Evolutionary conservation across 2,797 vertebrate species (phyloP), one percentile per base, ranked within the genome.

Genomic region (Toxotes lorentzi): DNA sequence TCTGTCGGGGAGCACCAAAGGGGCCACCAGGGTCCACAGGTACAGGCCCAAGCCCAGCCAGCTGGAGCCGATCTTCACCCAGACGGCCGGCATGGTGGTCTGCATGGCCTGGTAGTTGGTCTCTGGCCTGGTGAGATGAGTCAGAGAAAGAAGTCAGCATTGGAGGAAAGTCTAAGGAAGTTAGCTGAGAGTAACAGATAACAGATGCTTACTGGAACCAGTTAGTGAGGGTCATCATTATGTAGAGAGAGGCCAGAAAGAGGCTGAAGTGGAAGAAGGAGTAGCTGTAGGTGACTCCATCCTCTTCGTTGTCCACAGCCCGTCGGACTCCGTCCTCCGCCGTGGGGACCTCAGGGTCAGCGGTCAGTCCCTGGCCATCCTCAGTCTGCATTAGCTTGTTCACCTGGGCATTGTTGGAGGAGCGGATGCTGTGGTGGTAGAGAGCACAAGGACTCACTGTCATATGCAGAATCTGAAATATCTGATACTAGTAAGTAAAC

Each of bases 221-320:
- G 95, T 97, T 98, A 86, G 97, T 98, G 73, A 99, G 96, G 0
- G 96, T 99, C 97, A 99, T 99, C 97, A 98, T 99, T 89, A 98
- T 95, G 93, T 99, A 97, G 74, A 99, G 96, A 0, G 97, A 96
- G 23, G 97, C 97, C 3, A 98, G 93, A 4, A 94, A 63, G 30
- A 99, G 96, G 91, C 96, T 96, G 86, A 97, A 93, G 92, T 99
- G 97, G 92, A 99, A 98, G 94, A 98, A 98, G 79, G 93, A 96
- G 91, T 98, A 99, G 92, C 83, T 97, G 94, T 99, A 98, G 89
- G 94, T 93, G 70, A 99, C 97, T 0, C 82, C 85, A 0, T 97
- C 96, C 88, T 96, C 96, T 72, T 98, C 97, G 0, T 99, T 97
- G 95, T 99, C 97, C 0, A 96, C 94, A 4, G 96, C 96, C 0